These are phyloP conservation scores for Enteromius paludinosus DNA, from an alignment of 2,797 vertebrate genomes.

Conservation along the genomic window DNA sequence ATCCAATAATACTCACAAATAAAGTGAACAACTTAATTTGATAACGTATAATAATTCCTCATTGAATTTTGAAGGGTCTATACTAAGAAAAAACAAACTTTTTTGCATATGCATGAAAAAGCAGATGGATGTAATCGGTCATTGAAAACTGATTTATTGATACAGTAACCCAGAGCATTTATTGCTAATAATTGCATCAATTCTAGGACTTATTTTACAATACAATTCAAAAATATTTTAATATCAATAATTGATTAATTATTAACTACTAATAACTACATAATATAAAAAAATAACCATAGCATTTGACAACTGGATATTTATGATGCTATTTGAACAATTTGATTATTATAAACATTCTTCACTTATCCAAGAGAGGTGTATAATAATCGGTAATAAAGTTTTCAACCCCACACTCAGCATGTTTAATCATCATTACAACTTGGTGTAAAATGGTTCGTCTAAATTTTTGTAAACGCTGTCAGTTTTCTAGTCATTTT, in stretches of 20 bases:
- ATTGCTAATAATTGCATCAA: constrained; percentile 6
- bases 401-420: constrained; percentile 9
- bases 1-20: not conserved
- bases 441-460: not conserved
- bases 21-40: not conserved
- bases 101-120: not conserved
- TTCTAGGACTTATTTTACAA: not conserved
- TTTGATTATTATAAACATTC: constrained; percentile 11
- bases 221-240: not conserved
- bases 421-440: constrained; percentile 17
- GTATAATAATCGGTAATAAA: not conserved
- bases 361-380: not conserved
- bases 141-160: constrained; percentile 5
- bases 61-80: no score
- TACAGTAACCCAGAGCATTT: not conserved
- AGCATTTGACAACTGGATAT: not conserved
- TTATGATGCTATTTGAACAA: not conserved
- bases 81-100: not conserved
- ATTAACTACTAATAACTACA: not conserved
- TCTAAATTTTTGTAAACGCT: constrained; percentile 5
- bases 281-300: not conserved
- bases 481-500: constrained; percentile 37
- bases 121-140: not conserved
- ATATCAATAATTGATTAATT: not conserved
- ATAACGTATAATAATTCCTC: not conserved